Conservation (phyloP, 53 echinoderm and acorn worm species). For the Echinometra lucunter region DNA sequence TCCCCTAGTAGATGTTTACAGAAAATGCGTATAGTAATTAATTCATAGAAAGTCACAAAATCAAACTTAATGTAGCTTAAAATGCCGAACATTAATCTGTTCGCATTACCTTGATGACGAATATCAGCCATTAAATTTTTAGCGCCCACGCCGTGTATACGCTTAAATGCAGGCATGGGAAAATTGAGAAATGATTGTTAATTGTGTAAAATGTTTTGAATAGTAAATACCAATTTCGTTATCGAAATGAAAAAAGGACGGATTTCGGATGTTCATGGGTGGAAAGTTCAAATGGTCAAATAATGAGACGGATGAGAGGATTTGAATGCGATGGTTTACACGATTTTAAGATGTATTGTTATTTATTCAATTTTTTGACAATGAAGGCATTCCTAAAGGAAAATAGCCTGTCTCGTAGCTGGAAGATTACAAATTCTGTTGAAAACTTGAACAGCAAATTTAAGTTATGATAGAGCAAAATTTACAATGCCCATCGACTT, state of each 20-base stretch:
- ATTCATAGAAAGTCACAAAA: slow-evolving; percentile 20
- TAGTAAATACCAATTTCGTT: neutral
- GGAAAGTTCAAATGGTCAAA: neutral
- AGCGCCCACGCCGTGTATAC: neutral
- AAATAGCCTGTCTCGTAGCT: neutral
- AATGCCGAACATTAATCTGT: neutral
- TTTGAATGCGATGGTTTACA: neutral
- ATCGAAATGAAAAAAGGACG: neutral
- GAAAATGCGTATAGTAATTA: neutral
- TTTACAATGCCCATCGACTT: too few relatives aligned
- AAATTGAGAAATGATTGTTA: slow-evolving; percentile 3
- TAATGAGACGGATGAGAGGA: neutral
- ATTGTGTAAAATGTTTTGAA: slow-evolving; percentile 26
- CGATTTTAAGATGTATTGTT: slow-evolving; percentile 19
- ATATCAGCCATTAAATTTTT: neutral
- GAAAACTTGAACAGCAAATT: too few relatives aligned
- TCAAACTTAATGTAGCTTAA: neutral
- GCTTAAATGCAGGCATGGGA: slow-evolving; percentile 43
- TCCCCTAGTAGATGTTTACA: neutral
- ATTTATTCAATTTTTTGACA: neutral
- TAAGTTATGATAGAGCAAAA: too few relatives aligned
- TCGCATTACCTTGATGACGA: neutral
- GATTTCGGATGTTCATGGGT: neutral
- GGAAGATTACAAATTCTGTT: too few relatives aligned
- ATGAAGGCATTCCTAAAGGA: neutral